A percentile compares a stretch with the other conserved stretches of the same genome.
phyloP scores from a whole-genome alignment of 2,888 invertebrate species.

The Rotaria sp. region DNA sequence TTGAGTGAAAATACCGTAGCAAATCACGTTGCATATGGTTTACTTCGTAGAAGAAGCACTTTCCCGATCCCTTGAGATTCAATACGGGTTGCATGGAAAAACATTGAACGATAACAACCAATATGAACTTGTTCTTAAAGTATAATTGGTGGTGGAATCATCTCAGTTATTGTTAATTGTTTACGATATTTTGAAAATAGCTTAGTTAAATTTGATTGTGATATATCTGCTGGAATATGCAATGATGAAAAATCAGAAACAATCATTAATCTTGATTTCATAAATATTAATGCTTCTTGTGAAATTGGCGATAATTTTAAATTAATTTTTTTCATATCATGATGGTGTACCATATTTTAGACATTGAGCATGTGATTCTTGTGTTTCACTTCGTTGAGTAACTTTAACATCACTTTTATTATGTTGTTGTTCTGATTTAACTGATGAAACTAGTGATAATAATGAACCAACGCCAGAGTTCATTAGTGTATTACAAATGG shows the following conservation, averaged over 20 bases:
- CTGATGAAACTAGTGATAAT: not conserved
- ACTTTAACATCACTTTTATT: not conserved
- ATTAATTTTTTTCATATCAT: not conserved
- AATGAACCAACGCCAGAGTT: not conserved
- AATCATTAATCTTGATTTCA: not conserved
- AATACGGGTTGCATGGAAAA: not conserved
- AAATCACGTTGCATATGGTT: constrained; percentile 6
- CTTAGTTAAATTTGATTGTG: not conserved
- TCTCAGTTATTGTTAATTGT: not conserved
- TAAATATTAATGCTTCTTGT: not conserved
- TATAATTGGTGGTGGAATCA: not conserved
- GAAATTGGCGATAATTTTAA: not conserved
- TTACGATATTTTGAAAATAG: not conserved
- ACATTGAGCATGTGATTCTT: too few species aligned
- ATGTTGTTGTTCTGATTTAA: not conserved
- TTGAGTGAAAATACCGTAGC: not conserved
- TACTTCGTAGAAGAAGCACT: not conserved
- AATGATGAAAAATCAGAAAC: not conserved
- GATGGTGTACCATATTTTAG: not conserved
- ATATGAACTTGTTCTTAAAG: not conserved
- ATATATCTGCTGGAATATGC: not conserved
- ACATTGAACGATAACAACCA: not conserved
- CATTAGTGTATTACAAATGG: not conserved
- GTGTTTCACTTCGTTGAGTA: not conserved
- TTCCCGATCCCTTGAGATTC: not conserved